Evolutionary conservation across 2,888 invertebrate species (phyloP), one percentile per base, ranked within the genome.

Genomic region (Hedya salicella): DNA sequence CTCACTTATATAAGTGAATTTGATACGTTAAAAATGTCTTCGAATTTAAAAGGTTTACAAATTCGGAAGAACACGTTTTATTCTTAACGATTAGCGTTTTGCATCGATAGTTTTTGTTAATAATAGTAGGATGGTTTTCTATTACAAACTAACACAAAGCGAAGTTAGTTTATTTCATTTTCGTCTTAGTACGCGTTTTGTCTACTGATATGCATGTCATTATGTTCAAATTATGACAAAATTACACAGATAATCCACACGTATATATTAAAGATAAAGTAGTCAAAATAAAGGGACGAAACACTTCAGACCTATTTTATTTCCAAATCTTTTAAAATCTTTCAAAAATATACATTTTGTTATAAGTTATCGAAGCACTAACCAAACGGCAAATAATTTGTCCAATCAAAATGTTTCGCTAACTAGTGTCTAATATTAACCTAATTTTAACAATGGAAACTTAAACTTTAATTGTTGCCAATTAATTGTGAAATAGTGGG

Each of bases 21-120:
- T 32, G 5, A 40, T 25, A 6, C 25, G 25, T 61, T 16, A 19
- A 48, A 32, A 49, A 66, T 46, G 32, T 13, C 14, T 48, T 30
- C 2, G 30, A 65, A 16, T 25, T 4, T 63, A 53, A 63, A 56
- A 25, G 19, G 39, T 59, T 46, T 46, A 62, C 56, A 25, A 67
- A 57, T 56, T 50, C 53, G 54, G 42, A 16, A 30, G 61, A 61
- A 54, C 66, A 66, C 66, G 66, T 66, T 66, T 61, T 39, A n/a
- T 44, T 50, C 44, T 59, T 32, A 36, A 42, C 40, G 30, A 57
- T 49, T 57, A 48, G 32, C 53, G 53, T 66, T 61, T 60, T 48
- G 65, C 59, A 56, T 48, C 63, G 59, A 59, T 65, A 53, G 60
- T 66, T 66, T 65, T 66, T 61, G 61, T 48, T 66, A 61, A 66